phyloP scores from a whole-genome alignment of 2,888 invertebrate genomes.

The Pristionchus exspectatus region DNA sequence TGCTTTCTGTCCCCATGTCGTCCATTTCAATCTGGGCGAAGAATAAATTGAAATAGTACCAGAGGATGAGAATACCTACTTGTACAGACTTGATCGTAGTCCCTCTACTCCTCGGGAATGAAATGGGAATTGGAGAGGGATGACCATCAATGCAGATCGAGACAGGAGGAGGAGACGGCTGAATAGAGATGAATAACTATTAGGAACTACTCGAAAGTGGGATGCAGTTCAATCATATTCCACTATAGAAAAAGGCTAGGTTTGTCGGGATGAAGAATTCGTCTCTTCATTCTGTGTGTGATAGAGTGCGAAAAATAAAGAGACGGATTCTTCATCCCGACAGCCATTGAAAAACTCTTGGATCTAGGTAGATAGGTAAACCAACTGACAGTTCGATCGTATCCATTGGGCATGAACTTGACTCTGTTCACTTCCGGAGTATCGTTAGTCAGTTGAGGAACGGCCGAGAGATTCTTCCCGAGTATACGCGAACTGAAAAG shows the following conservation, averaged over 20 bases:
- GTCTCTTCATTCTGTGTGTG: background rate
- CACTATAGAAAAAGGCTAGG: no score
- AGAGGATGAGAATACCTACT: background rate
- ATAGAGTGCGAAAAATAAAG: no score
- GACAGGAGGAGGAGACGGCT: constrained; percentile 20
- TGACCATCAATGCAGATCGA: constrained; percentile 49
- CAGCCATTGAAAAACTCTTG: no score
- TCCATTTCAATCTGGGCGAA: background rate
- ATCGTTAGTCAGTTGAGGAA: constrained; percentile 20
- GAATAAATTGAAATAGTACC: background rate
- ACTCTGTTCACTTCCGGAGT: background rate
- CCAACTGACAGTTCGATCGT: background rate
- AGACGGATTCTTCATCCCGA: background rate
- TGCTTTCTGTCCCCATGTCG: background rate
- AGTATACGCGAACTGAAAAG: constrained; percentile 8
- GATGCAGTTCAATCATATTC: no score
- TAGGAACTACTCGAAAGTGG: no score
- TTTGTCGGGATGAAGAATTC: no score
- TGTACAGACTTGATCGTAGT: constrained; percentile 5
- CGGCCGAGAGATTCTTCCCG: constrained; percentile 10
- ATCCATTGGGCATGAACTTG: constrained; percentile 37
- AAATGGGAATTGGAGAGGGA: constrained; percentile 25
- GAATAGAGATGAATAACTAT: background rate
- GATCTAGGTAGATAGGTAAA: background rate
- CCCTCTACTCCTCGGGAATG: constrained; percentile 24